Percentiles rank a stretch among this genome's conserved stretches.
These are phyloP conservation scores for Exocentrus adspersus DNA, from an alignment of 2,888 invertebrate species.

Conservation along the genomic window DNA sequence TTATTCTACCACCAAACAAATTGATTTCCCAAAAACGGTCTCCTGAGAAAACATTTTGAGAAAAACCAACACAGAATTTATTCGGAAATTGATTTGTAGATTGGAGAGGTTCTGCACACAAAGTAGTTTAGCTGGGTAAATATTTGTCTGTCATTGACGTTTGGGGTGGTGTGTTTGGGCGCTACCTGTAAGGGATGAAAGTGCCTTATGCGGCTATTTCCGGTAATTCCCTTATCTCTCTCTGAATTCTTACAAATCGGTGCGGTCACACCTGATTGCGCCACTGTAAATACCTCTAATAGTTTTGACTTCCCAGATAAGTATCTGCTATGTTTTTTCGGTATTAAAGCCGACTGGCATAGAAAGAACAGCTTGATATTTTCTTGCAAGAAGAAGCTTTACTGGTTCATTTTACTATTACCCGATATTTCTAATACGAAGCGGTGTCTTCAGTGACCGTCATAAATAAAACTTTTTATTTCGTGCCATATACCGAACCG, in stretches of 20 bases:
- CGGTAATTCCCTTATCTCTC: constrained; percentile 12
- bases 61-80: constrained; percentile 1
- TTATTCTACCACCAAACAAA: no score
- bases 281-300: constrained; percentile 8
- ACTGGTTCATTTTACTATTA: no score
- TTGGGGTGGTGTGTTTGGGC: constrained; percentile 22
- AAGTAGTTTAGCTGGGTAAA: constrained; percentile 17
- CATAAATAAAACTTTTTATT: no score
- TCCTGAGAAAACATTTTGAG: neutral
- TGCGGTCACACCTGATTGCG: constrained; percentile 20
- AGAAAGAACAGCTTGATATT: no score
- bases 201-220: neutral
- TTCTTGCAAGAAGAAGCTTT: no score
- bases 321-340: no score
- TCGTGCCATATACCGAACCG: neutral
- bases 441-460: neutral
- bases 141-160: constrained; percentile 19
- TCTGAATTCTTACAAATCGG: constrained; percentile 23
- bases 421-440: no score
- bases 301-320: neutral
- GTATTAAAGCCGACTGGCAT: no score
- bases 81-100: constrained; percentile 20
- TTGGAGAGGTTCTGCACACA: neutral
- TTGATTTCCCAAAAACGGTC: neutral
- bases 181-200: constrained; percentile 9